Conservation (phyloP, 2,888 invertebrate genomes). For the Altica lythri region DNA sequence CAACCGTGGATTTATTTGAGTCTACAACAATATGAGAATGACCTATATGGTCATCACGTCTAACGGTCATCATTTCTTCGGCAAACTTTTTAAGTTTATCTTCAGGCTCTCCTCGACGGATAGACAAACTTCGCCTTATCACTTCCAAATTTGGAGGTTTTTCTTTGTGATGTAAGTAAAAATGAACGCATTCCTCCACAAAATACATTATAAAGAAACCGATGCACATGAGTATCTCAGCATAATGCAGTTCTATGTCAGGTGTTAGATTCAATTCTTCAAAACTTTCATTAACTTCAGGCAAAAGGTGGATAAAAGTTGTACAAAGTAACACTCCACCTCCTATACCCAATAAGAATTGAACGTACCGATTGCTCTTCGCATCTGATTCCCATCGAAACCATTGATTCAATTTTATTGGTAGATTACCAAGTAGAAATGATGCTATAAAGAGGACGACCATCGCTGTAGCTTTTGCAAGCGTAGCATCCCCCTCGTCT, state of each 20-base stretch:
- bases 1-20: slow-evolving; percentile 48
- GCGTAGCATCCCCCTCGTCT: slow-evolving; percentile 34
- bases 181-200: slow-evolving; percentile 79
- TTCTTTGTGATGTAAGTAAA: slow-evolving; percentile 64
- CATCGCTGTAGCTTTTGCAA: slow-evolving; percentile 82
- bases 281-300: slow-evolving; percentile 75
- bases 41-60: slow-evolving; percentile 34
- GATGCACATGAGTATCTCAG: slow-evolving; percentile 73
- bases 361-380: slow-evolving; percentile 60
- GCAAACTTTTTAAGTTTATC: neutral
- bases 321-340: slow-evolving; percentile 84
- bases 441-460: slow-evolving; percentile 75
- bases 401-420: slow-evolving; percentile 70
- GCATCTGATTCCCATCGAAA: slow-evolving; percentile 60
- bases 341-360: slow-evolving; percentile 74
- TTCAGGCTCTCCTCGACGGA: slow-evolving; percentile 43
- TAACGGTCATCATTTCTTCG: slow-evolving; percentile 53
- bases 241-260: slow-evolving; percentile 65
- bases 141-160: slow-evolving; percentile 37
- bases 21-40: slow-evolving; percentile 47
- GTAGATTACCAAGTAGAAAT: slow-evolving; percentile 74
- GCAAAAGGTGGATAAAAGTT: slow-evolving; percentile 79
- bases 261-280: slow-evolving; percentile 63
- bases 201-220: slow-evolving; percentile 80
- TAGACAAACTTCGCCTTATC: slow-evolving; percentile 49